Base-by-base conservation (phyloP, 2,888 invertebrate genomes). In the Dendrolimus pini region DNA sequence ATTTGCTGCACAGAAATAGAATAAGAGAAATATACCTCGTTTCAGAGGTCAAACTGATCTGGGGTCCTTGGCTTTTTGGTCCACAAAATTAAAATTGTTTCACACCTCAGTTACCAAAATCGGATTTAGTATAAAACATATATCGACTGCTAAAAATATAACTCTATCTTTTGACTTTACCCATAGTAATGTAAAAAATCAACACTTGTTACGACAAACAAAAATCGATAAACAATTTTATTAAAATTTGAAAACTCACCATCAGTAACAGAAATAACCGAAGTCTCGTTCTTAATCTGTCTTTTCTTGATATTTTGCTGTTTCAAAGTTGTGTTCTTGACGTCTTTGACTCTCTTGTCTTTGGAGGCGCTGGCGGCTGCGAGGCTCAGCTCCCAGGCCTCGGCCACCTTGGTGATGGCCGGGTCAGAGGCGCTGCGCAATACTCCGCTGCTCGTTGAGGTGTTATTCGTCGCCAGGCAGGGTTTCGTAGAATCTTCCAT, bases 331-430 rank as follows among this genome's bases (percentile, higher is more conserved):
- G 92, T 91, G 80, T 96, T 94, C 83, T 96, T 94, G 56, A 94
- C 94, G 85, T 96, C 96, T 80, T 97, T 97, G 62, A 95, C 94
- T 54, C 97, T 93, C 81, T 97, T 97, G 82, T 97, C 97, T 85
- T 97, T 97, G 57, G 97, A 97, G 14, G 96, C 95, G 62, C 95
- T 95, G 56, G 95, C 96, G 56, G 97, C 97, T 9, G 96, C 96
- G 59, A 96, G 94, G 68, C 95, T 95, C n/a, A 96, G 91, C 69
- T 92, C 91, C 70, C 97, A 94, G 59, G 95, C 95, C 41, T 97
- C 95, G 0, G 95, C 93, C 56, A 96, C 94, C 58, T 95, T 95
- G 75, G 97, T 96, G 73, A 96, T 96, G 82, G 97, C 93, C 7
- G 91, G 86, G 62, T 97, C 94, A 57, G 95, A 95, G 0, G 97